A percentile compares a stretch with the other conserved stretches of the same genome.
phyloP scores from a whole-genome alignment of 2,797 vertebrate genomes.

The Hydrophis major region DNA sequence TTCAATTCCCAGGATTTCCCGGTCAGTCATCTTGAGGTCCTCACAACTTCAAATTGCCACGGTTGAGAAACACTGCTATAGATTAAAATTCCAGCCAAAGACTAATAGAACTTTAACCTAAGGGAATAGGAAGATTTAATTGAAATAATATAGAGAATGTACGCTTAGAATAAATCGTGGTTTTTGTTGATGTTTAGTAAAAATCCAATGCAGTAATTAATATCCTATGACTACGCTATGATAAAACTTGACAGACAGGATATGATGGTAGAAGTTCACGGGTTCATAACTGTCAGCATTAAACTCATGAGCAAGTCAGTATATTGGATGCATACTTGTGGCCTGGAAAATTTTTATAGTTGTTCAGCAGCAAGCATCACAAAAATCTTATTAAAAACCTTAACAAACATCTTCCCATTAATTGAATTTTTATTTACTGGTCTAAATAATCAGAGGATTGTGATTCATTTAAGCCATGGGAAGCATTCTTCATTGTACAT shows the following conservation, averaged over 20 bases:
- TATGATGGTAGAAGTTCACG: slow-evolving; percentile 36
- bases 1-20: background rate
- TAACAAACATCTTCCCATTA: slow-evolving; percentile 46
- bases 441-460: slow-evolving; percentile 35
- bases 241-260: slow-evolving; percentile 51
- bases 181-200: slow-evolving; percentile 40
- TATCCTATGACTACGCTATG: slow-evolving; percentile 45
- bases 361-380: background rate
- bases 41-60: background rate
- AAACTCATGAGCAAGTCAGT: slow-evolving; percentile 54
- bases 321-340: slow-evolving; percentile 55
- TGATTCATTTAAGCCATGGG: slow-evolving; percentile 64
- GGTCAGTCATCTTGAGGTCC: background rate
- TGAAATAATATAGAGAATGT: slow-evolving; percentile 39
- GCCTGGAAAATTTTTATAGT: slow-evolving; percentile 35
- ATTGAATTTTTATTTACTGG: slow-evolving; percentile 41
- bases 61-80: background rate
- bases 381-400: slow-evolving; percentile 32
- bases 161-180: background rate
- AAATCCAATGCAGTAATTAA: slow-evolving; percentile 37
- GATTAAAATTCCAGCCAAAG: background rate
- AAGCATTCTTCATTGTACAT: slow-evolving; percentile 38
- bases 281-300: slow-evolving; percentile 46
- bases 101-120: slow-evolving; percentile 19
- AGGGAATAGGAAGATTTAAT: slow-evolving; percentile 28